Evolutionary conservation across 2,888 invertebrate genomes (phyloP).

Genomic region (Cybosia mesomella): DNA sequence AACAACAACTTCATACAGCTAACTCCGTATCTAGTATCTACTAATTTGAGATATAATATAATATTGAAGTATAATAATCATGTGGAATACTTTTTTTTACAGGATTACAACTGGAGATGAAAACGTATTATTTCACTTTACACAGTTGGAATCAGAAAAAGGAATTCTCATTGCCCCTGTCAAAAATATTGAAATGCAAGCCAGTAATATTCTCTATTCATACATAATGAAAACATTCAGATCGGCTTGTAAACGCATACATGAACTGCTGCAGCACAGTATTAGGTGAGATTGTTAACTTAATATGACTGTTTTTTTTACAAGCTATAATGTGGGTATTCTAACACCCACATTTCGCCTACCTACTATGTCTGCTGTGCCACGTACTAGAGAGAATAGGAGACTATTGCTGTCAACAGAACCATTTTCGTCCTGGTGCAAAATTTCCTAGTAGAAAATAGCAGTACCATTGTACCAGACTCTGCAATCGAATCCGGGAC

Average conservation of each 20-base stretch:
- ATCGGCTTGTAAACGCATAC: slow-evolving; percentile 90
- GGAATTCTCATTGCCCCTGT: slow-evolving; percentile 90
- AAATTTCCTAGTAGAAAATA: too few relatives aligned
- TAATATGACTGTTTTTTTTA: too few relatives aligned
- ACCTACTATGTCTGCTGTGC: too few relatives aligned
- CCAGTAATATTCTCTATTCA: slow-evolving; percentile 78
- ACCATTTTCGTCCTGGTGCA: too few relatives aligned
- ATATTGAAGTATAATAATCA: background rate
- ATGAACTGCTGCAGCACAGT: slow-evolving; percentile 90
- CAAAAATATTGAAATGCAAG: slow-evolving; percentile 71
- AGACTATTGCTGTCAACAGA: too few relatives aligned
- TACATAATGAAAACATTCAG: slow-evolving; percentile 91
- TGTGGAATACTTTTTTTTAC: slow-evolving; percentile 41
- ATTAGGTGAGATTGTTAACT: slow-evolving; percentile 77
- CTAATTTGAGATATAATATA: background rate
- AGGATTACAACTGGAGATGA: slow-evolving; percentile 90
- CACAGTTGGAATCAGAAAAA: slow-evolving; percentile 90
- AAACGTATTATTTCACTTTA: slow-evolving; percentile 92
- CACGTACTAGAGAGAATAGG: too few relatives aligned
- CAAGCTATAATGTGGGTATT: too few relatives aligned
- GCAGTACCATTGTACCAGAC: too few relatives aligned
- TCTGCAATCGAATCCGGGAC: too few relatives aligned
- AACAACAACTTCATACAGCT: too few relatives aligned
- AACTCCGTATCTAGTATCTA: background rate
- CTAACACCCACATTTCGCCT: too few relatives aligned